Conservation (phyloP, 2,797 vertebrate species). For the Knipowitschia caucasica region DNA sequence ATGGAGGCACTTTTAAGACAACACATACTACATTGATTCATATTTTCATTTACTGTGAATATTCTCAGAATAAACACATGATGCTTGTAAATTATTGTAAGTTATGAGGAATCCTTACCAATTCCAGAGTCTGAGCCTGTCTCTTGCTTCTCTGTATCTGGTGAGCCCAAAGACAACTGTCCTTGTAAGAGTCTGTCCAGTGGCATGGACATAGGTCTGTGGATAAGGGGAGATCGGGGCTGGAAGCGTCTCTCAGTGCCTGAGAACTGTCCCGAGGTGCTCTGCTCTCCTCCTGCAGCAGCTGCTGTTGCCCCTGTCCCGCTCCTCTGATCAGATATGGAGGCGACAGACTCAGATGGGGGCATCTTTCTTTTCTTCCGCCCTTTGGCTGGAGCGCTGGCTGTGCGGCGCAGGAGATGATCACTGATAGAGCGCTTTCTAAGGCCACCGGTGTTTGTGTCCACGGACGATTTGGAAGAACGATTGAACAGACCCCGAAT, state of each 20-base stretch:
- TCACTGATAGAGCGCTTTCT: slow-evolving; percentile 90
- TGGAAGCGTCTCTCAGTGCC: slow-evolving; percentile 65
- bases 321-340: slow-evolving; percentile 61
- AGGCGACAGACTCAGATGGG: slow-evolving; percentile 76
- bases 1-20: background rate
- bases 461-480: slow-evolving; percentile 81
- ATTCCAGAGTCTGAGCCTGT: slow-evolving; percentile 67
- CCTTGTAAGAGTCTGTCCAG: slow-evolving; percentile 85
- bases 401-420: slow-evolving; percentile 89
- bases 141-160: slow-evolving; percentile 65
- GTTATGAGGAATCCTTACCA: slow-evolving; percentile 75
- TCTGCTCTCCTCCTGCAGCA: slow-evolving; percentile 52
- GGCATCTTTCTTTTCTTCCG: slow-evolving; percentile 93
- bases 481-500: slow-evolving; percentile 90
- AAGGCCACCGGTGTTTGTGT: slow-evolving; percentile 68
- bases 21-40: background rate
- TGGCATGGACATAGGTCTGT: slow-evolving; percentile 90
- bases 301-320: slow-evolving; percentile 36
- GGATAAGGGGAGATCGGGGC: slow-evolving; percentile 70
- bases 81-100: background rate
- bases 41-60: background rate
- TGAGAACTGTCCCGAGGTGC: slow-evolving; percentile 35
- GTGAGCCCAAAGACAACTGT: slow-evolving; percentile 74
- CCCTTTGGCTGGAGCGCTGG: slow-evolving; percentile 93
- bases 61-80: background rate